Conservation (phyloP, 2,113 vertebrate species). For the Chrysochloris asiatica region DNA sequence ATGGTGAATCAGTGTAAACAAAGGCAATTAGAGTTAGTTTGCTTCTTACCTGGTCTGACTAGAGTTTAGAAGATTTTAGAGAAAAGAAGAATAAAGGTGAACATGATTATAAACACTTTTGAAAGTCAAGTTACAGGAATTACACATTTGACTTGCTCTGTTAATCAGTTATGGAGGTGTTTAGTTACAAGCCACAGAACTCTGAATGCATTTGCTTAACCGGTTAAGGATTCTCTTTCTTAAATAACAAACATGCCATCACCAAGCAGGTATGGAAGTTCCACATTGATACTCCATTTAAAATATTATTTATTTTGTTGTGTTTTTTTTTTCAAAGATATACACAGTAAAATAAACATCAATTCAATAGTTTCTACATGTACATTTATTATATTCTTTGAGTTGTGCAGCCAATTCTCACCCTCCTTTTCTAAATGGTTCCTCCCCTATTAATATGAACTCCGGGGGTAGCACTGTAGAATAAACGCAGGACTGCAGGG, state of each 20-base stretch:
- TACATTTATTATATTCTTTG: background rate
- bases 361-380: background rate
- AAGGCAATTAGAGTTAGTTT: background rate
- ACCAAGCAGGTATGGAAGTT: background rate
- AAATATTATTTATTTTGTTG: background rate
- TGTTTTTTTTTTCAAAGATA: no score
- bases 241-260: background rate
- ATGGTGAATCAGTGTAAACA: background rate
- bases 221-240: conserved; percentile 5
- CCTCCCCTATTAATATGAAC: no score
- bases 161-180: background rate
- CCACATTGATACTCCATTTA: background rate
- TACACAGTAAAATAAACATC: background rate
- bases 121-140: background rate
- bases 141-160: background rate
- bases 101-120: background rate
- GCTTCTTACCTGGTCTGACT: background rate
- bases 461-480: no score
- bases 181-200: background rate
- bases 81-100: background rate
- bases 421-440: background rate
- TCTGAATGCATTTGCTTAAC: conserved; percentile 2
- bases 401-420: background rate
- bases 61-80: background rate
- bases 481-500: no score